phyloP scores from a whole-genome alignment of 2,113 vertebrate species.

The Malurus cyaneus region DNA sequence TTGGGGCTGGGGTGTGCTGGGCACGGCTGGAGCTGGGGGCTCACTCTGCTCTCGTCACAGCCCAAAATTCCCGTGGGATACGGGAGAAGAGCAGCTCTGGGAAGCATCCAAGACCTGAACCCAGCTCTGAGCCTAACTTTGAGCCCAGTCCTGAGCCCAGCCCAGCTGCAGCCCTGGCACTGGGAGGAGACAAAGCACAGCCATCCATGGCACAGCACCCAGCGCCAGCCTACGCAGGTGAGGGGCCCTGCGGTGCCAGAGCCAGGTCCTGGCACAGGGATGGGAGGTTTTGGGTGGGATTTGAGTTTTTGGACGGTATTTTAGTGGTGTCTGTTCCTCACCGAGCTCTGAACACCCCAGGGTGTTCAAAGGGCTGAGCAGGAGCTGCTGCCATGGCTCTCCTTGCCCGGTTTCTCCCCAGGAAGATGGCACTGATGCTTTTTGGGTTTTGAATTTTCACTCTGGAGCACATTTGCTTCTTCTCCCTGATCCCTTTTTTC shows the following conservation, averaged over 20 bases:
- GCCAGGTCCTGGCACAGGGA: neutral
- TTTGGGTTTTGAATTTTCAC: neutral
- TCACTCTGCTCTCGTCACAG: neutral
- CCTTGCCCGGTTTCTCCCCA: fast-evolving
- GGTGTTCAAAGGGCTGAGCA: too few relatives aligned
- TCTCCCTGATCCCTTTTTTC: fast-evolving
- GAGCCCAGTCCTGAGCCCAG: neutral
- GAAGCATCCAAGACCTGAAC: neutral
- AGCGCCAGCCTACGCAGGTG: neutral
- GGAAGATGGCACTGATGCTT: fast-evolving
- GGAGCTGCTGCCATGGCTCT: neutral
- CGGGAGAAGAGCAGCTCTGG: neutral
- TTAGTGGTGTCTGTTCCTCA: neutral
- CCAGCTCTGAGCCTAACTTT: neutral
- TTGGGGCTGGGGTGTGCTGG: fast-evolving
- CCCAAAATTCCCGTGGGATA: neutral
- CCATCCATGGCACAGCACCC: neutral
- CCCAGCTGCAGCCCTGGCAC: fast-evolving
- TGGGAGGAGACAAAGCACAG: fast-evolving
- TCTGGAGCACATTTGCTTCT: fast-evolving
- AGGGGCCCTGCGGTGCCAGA: neutral
- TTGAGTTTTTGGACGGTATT: neutral
- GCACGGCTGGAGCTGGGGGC: neutral
- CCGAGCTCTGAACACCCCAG: fast-evolving
- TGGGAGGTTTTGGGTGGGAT: neutral